Evolutionary conservation across 2,797 vertebrate genomes (phyloP).

Genomic region (Gymnothorax reevesii): DNA sequence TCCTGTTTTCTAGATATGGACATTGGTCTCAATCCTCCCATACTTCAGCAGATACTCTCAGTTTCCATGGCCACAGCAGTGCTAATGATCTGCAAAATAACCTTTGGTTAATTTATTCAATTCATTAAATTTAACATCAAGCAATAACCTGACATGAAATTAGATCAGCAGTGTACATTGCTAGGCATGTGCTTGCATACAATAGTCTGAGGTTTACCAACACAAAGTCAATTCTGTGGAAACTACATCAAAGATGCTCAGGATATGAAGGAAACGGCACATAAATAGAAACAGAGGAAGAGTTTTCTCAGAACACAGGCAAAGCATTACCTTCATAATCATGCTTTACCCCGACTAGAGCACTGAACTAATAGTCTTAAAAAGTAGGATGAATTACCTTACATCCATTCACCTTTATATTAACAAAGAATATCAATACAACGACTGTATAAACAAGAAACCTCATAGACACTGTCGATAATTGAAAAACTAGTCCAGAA

Average conservation of each 20-base stretch:
- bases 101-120: neutral
- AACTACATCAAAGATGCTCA: neutral
- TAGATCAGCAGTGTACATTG: neutral
- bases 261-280: too few species aligned
- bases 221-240: neutral
- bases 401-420: neutral
- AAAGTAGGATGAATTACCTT: too few species aligned
- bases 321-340: too few species aligned
- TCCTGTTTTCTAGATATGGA: neutral
- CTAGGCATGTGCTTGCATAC: neutral
- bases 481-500: neutral
- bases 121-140: neutral
- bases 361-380: too few species aligned
- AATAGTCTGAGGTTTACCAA: neutral
- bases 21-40: neutral
- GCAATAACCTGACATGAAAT: neutral
- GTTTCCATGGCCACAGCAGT: neutral
- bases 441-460: neutral
- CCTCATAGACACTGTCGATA: neutral
- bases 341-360: too few species aligned
- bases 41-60: conserved; percentile 3
- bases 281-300: too few species aligned
- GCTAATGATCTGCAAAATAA: neutral
- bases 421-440: neutral
- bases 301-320: too few species aligned